phyloP scores from a whole-genome alignment of 1,140 invertebrate genomes.

The Melitaea cinxia region DNA sequence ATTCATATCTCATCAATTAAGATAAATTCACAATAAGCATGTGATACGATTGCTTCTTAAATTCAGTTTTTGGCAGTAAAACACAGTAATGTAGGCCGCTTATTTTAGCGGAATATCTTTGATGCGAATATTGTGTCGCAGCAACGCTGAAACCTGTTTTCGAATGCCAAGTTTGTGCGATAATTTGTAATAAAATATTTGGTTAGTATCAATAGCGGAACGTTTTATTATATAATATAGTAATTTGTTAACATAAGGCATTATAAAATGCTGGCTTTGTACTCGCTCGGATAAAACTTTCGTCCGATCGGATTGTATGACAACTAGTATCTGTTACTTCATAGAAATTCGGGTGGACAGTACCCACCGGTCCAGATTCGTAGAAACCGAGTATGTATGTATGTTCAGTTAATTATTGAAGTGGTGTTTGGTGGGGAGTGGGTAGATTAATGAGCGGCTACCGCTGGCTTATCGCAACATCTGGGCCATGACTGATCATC shows the following conservation, averaged over 20 bases:
- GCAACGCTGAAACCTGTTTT: conserved; percentile 22
- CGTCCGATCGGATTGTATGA: conserved; percentile 43
- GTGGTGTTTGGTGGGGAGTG: conserved; percentile 50
- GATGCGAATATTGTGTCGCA: conserved; percentile 15
- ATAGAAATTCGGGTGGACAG: conserved; percentile 47
- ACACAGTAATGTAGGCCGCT: conserved; percentile 24
- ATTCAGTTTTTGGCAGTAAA: conserved; percentile 28
- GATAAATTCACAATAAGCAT: conserved; percentile 18
- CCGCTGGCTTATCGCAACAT: conserved; percentile 78
- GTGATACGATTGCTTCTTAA: conserved; percentile 29
- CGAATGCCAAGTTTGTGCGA: conserved; percentile 25
- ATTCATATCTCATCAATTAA: conserved; percentile 46
- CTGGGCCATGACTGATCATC: conserved; percentile 80
- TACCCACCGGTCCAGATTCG: conserved; percentile 56
- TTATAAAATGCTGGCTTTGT: conserved; percentile 19
- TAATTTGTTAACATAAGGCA: conserved; percentile 29
- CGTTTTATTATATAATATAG: conserved; percentile 27
- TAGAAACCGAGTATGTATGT: conserved; percentile 62
- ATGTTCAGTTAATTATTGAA: conserved; percentile 76
- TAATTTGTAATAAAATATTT: conserved; percentile 24
- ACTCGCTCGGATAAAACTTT: conserved; percentile 25
- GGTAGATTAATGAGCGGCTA: conserved; percentile 81
- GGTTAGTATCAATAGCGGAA: conserved; percentile 21
- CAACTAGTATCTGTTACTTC: conserved; percentile 47
- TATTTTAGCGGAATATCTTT: conserved; percentile 14